Conservation (phyloP, 2,113 vertebrate genomes). For the Scopus umbretta region DNA sequence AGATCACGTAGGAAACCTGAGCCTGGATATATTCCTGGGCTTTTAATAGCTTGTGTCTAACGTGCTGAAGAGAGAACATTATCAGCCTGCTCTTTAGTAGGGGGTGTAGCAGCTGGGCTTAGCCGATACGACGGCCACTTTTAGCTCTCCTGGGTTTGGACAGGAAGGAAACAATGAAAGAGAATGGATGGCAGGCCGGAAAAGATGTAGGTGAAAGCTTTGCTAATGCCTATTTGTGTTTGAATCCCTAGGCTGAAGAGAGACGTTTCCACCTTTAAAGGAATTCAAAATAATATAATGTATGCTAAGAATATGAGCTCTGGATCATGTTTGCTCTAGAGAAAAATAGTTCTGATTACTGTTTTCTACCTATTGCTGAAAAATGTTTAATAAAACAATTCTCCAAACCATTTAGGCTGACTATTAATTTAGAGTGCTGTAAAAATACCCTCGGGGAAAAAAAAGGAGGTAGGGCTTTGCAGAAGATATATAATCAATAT, state of each 20-base stretch:
- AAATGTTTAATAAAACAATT: neutral
- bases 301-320: neutral
- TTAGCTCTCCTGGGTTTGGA: slow-evolving; percentile 20
- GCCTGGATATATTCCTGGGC: neutral
- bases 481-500: neutral
- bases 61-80: neutral
- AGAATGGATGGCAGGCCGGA: neutral
- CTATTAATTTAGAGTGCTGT: neutral
- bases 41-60: neutral
- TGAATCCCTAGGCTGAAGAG: neutral
- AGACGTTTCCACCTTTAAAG: neutral
- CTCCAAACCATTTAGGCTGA: neutral
- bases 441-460: neutral
- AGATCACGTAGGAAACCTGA: neutral
- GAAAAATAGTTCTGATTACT: neutral
- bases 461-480: neutral
- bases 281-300: neutral
- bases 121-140: neutral
- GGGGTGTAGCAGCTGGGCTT: slow-evolving; percentile 43
- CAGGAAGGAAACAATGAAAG: slow-evolving; percentile 54
- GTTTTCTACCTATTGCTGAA: neutral
- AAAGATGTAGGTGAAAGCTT: slow-evolving; percentile 14
- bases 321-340: neutral
- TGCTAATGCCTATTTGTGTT: neutral
- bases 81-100: neutral